These are phyloP conservation scores for Ernsta delagoae DNA, from an alignment of 2,888 invertebrate genomes.

Conservation along the genomic window DNA sequence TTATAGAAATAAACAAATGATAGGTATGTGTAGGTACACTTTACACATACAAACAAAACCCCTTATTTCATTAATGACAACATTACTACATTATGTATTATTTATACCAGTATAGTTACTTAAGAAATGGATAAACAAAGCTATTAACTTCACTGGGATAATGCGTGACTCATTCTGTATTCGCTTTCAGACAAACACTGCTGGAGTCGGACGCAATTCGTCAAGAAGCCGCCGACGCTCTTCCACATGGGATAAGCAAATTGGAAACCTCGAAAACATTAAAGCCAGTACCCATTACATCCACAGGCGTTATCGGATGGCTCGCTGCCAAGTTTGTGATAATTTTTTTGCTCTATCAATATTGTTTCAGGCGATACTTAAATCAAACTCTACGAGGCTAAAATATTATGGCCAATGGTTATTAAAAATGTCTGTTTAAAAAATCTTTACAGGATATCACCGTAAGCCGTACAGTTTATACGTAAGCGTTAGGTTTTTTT, in stretches of 20 bases:
- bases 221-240: slow-evolving; percentile 52
- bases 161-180: slow-evolving; percentile 7
- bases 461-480: no score
- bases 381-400: not conserved
- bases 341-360: slow-evolving; percentile 40
- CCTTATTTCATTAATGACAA: no score
- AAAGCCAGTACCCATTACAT: slow-evolving; percentile 73
- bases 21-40: no score
- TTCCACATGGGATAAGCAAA: slow-evolving; percentile 53
- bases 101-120: not conserved
- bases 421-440: not conserved
- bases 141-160: slow-evolving; percentile 10
- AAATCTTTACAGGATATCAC: no score
- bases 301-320: slow-evolving; percentile 73
- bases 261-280: slow-evolving; percentile 55
- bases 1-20: no score
- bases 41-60: no score
- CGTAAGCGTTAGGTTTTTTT: no score
- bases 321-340: slow-evolving; percentile 63
- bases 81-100: no score
- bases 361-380: slow-evolving; percentile 18
- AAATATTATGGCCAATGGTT: not conserved
- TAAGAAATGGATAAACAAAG: not conserved
- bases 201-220: slow-evolving; percentile 59
- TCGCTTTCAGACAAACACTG: slow-evolving; percentile 52